phyloP scores from a whole-genome alignment of 2,888 invertebrate species.

The Pterostichus madidus region DNA sequence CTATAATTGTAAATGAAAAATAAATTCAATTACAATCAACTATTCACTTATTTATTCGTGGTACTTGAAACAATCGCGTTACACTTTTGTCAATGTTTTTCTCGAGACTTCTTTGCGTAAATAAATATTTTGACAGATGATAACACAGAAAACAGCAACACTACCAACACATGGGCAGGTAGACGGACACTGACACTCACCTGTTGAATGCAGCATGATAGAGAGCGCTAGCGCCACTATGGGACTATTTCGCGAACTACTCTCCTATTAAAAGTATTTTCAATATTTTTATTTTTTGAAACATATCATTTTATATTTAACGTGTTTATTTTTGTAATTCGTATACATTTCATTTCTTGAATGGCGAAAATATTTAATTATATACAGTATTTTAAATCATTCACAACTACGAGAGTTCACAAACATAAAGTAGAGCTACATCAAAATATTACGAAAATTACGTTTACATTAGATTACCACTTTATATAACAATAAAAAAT shows the following conservation, averaged over 20 bases:
- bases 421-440: too few relatives aligned
- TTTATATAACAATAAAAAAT: constrained; percentile 13
- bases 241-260: constrained; percentile 62
- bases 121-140: constrained; percentile 56
- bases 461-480: background rate
- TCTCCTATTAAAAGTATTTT: constrained; percentile 30
- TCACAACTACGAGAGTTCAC: too few relatives aligned
- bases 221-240: constrained; percentile 67
- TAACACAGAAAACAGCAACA: constrained; percentile 23
- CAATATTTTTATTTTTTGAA: too few relatives aligned
- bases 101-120: background rate
- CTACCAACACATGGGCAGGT: constrained; percentile 66
- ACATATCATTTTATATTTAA: too few relatives aligned
- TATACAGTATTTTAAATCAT: too few relatives aligned
- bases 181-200: constrained; percentile 72
- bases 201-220: constrained; percentile 71
- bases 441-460: too few relatives aligned
- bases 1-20: constrained; percentile 20
- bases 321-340: too few relatives aligned
- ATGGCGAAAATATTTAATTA: too few relatives aligned
- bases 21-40: constrained; percentile 4
- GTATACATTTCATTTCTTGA: too few relatives aligned
- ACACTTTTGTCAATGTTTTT: constrained; percentile 1
- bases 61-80: background rate
- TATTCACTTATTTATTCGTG: constrained; percentile 15